These are phyloP conservation scores for Chaunax sp. DNA, from an alignment of 2,797 vertebrate species.

Conservation along the genomic window DNA sequence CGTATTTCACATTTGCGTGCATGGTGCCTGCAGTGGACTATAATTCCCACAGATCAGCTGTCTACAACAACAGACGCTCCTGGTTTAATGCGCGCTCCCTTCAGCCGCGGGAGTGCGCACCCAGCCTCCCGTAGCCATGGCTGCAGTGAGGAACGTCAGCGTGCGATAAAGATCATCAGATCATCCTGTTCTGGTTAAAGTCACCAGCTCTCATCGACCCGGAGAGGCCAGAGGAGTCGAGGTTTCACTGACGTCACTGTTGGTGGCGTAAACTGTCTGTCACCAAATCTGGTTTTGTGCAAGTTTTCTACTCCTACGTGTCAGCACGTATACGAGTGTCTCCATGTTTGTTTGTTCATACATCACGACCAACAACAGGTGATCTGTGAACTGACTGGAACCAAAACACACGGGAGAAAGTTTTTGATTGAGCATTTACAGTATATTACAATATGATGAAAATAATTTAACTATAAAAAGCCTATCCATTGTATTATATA, in stretches of 20 bases:
- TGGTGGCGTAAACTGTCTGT: not conserved
- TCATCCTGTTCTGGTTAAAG: not conserved
- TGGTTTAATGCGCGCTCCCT: constrained; percentile 40
- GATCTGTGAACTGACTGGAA: not conserved
- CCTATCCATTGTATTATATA: too few species aligned
- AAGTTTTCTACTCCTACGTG: constrained; percentile 41
- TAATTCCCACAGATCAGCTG: not conserved
- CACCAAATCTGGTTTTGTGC: constrained; percentile 11
- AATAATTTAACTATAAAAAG: too few species aligned
- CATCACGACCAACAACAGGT: not conserved
- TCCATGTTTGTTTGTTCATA: not conserved
- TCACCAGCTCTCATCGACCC: too few species aligned
- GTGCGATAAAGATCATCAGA: not conserved
- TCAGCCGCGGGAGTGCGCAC: constrained; percentile 21
- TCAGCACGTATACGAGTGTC: constrained; percentile 65
- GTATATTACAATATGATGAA: not conserved
- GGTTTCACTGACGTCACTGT: too few species aligned
- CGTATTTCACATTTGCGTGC: not conserved
- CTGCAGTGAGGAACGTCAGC: constrained; percentile 11
- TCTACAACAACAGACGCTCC: constrained; percentile 15
- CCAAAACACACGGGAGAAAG: not conserved
- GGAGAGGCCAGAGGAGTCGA: too few species aligned
- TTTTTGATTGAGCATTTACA: not conserved
- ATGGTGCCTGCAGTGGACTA: not conserved
- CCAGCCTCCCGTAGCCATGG: constrained; percentile 28